Percentiles rank a stretch among this genome's conserved stretches.
Evolutionary conservation across 2,113 vertebrate species (phyloP).

Genomic region (Poecilia latipinna): DNA sequence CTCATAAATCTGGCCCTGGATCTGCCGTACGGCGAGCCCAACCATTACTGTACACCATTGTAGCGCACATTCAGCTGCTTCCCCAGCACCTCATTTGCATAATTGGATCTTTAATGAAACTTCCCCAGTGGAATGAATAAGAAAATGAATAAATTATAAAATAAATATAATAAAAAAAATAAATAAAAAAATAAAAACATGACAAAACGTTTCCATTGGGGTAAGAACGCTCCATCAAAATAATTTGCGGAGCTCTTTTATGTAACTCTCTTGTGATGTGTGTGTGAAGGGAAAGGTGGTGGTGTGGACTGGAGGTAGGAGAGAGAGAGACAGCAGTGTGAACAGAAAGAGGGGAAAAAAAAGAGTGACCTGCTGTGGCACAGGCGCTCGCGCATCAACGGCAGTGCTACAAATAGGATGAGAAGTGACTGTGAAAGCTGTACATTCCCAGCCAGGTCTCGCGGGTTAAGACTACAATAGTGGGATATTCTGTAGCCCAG

Average conservation of each 20-base stretch:
- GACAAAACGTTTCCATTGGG: neutral
- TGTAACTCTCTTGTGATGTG: neutral
- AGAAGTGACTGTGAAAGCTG: conserved; percentile 87
- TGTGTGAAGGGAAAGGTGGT: conserved; percentile 11
- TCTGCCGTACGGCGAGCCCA: conserved; percentile 86
- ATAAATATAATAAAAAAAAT: conserved; percentile 30
- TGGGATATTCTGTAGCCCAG: conserved; percentile 85
- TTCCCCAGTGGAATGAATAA: conserved; percentile 85
- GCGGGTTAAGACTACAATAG: conserved; percentile 87
- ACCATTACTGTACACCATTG: conserved; percentile 90
- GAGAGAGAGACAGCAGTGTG: conserved; percentile 3
- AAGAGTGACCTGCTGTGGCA: conserved; percentile 80
- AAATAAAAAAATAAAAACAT: conserved; percentile 38
- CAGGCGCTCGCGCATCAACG: conserved; percentile 81
- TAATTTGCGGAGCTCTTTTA: conserved; percentile 26
- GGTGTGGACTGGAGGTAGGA: neutral
- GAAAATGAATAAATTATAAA: conserved; percentile 10
- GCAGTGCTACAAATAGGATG: conserved; percentile 87
- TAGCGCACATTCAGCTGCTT: conserved; percentile 88
- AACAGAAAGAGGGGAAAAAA: conserved; percentile 70
- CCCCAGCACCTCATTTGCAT: conserved; percentile 92
- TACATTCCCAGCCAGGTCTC: conserved; percentile 88
- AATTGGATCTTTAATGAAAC: conserved; percentile 97
- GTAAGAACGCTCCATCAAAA: conserved; percentile 27
- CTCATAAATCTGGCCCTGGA: conserved; percentile 90